A percentile compares a stretch with the other conserved stretches of the same genome.
These are phyloP conservation scores for Myiotriccus ornatus DNA, from an alignment of 2,797 vertebrate species.

Conservation along the genomic window DNA sequence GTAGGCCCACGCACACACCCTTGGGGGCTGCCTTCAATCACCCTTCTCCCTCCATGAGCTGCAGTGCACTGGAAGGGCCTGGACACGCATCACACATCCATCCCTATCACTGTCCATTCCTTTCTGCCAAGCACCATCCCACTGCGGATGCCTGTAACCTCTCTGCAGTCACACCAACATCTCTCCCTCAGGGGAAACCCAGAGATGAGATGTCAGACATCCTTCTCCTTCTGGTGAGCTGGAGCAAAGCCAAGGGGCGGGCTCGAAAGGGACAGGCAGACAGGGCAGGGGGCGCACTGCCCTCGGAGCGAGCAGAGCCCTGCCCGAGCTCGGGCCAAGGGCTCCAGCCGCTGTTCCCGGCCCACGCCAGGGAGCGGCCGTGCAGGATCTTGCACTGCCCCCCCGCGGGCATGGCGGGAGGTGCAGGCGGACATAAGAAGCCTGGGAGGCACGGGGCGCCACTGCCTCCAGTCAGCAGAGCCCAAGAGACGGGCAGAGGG, in stretches of 20 bases:
- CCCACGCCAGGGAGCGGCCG: fast-evolving
- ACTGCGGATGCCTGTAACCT: not conserved
- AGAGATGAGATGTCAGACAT: not conserved
- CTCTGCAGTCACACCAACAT: not conserved
- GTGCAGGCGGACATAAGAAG: not conserved
- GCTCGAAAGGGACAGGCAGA: not conserved
- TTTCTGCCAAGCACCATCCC: not conserved
- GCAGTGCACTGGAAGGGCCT: not conserved
- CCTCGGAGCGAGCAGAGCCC: not conserved
- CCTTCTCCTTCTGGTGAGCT: fast-evolving
- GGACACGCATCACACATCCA: not conserved
- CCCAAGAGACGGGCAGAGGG: fast-evolving
- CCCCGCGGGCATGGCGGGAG: not conserved
- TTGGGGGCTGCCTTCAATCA: fast-evolving
- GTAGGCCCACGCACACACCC: not conserved
- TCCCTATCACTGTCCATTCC: not conserved
- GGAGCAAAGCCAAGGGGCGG: not conserved
- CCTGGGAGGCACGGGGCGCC: fast-evolving
- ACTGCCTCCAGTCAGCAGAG: not conserved
- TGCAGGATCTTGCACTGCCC: slow-evolving; percentile 21
- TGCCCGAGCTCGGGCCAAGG: too few relatives aligned
- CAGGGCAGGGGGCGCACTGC: fast-evolving
- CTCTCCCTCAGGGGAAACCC: fast-evolving
- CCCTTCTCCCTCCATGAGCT: not conserved
- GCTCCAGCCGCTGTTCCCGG: not conserved